Evolutionary conservation across 2,888 invertebrate species (phyloP).

Genomic region (Emmelina monodactyla): DNA sequence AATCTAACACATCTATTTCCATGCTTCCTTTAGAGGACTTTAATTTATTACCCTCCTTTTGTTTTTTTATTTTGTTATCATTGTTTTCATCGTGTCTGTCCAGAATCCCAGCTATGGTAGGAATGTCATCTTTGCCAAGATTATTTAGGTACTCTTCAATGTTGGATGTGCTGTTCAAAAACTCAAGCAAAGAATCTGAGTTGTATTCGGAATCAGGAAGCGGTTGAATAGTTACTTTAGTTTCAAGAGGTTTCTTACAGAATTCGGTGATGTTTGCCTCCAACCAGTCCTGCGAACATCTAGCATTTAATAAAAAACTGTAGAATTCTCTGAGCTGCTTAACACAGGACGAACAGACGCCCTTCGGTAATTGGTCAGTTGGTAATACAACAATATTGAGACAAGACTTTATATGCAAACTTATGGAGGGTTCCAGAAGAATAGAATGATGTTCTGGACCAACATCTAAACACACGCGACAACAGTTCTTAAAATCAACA

Average conservation of each 20-base stretch:
- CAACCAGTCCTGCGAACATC: conserved; percentile 54
- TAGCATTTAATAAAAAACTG: conserved; percentile 51
- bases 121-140: conserved; percentile 54
- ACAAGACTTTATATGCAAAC: conserved; percentile 47
- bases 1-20: conserved; percentile 48
- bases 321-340: conserved; percentile 47
- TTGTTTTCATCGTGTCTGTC: conserved; percentile 36
- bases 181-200: conserved; percentile 54
- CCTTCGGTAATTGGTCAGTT: conserved; percentile 43
- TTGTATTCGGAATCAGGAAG: conserved; percentile 56
- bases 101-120: conserved; percentile 49
- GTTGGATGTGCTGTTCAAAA: conserved; percentile 53
- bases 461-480: conserved; percentile 47
- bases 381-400: conserved; percentile 33
- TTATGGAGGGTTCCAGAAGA: conserved; percentile 39
- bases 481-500: conserved; percentile 37
- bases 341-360: conserved; percentile 43
- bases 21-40: too few species aligned
- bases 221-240: conserved; percentile 43
- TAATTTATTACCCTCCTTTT: too few species aligned
- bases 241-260: conserved; percentile 31
- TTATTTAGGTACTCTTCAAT: conserved; percentile 53
- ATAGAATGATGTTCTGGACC: conserved; percentile 43
- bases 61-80: too few species aligned
- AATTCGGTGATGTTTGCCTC: conserved; percentile 40